Evolutionary conservation across 1,140 invertebrate genomes (phyloP).

Genomic region (Drosophila fuyamai): DNA sequence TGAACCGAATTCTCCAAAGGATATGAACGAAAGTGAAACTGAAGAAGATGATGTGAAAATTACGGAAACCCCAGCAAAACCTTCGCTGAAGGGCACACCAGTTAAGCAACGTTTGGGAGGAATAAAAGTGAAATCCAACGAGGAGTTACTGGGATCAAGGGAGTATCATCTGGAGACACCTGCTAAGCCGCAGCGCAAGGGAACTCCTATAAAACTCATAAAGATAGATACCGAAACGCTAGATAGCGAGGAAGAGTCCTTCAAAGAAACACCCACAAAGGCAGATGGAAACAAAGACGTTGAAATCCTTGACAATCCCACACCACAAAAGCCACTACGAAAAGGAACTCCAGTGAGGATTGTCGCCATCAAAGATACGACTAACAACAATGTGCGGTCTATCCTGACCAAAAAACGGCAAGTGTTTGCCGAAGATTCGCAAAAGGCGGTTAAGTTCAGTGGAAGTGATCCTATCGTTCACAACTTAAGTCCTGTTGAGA

Average conservation of each 20-base stretch:
- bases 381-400: conserved; percentile 49
- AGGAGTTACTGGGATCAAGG: conserved; percentile 20
- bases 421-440: conserved; percentile 42
- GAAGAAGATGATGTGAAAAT: not conserved
- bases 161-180: not conserved
- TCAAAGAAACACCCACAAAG: conserved; percentile 22
- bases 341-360: conserved; percentile 48
- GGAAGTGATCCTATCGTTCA: conserved; percentile 51
- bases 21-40: conserved; percentile 12
- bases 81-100: conserved; percentile 45
- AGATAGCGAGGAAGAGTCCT: not conserved
- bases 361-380: not conserved
- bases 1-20: not conserved
- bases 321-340: conserved; percentile 38
- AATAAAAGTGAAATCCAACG: conserved; percentile 46
- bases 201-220: conserved; percentile 37
- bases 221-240: not conserved
- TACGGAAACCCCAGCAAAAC: conserved; percentile 2
- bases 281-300: not conserved
- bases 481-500: conserved; percentile 43
- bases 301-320: conserved; percentile 17
- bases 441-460: conserved; percentile 65
- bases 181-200: conserved; percentile 35
- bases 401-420: conserved; percentile 63
- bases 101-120: conserved; percentile 17